phyloP scores from a whole-genome alignment of 2,888 invertebrate species.

The Campaea margaritaria region DNA sequence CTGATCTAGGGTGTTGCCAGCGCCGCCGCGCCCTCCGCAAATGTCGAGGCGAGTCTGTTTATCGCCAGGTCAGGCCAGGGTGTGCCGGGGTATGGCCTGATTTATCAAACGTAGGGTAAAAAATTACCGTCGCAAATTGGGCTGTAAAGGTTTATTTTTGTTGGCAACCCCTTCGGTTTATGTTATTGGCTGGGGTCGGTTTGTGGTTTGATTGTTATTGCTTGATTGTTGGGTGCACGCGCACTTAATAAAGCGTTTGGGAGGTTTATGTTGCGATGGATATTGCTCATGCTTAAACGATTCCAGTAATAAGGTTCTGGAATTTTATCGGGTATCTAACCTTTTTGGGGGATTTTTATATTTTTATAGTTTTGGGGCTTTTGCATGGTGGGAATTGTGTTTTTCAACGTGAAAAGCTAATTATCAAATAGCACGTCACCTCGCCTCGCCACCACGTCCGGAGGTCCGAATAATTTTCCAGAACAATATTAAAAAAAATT shows the following conservation, averaged over 20 bases:
- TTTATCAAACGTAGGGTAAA: slow-evolving; percentile 68
- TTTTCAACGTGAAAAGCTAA: too few species aligned
- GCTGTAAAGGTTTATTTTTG: slow-evolving; percentile 53
- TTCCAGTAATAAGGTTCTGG: slow-evolving; percentile 1
- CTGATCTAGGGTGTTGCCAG: slow-evolving; percentile 66
- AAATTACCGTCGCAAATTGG: slow-evolving; percentile 66
- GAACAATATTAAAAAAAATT: too few species aligned
- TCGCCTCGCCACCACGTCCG: too few species aligned
- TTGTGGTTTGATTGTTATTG: slow-evolving; percentile 35
- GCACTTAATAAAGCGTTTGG: slow-evolving; percentile 39
- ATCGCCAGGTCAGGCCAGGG: slow-evolving; percentile 68
- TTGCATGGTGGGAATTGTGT: neutral
- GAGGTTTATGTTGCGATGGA: slow-evolving; percentile 22
- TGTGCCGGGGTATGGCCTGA: slow-evolving; percentile 70
- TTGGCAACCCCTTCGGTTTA: slow-evolving; percentile 46
- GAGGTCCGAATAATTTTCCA: too few species aligned
- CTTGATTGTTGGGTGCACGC: slow-evolving; percentile 42
- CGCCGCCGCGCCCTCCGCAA: slow-evolving; percentile 72
- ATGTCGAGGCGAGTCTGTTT: slow-evolving; percentile 71
- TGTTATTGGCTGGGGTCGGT: slow-evolving; percentile 33
- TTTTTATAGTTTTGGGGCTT: neutral
- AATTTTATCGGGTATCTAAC: neutral
- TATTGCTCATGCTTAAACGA: slow-evolving; percentile 5
- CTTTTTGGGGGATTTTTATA: neutral
- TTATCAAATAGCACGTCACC: too few species aligned